phyloP scores from a whole-genome alignment of 30 jellyfish, hydroid and myxozoan species.

The Mastigias papua region DNA sequence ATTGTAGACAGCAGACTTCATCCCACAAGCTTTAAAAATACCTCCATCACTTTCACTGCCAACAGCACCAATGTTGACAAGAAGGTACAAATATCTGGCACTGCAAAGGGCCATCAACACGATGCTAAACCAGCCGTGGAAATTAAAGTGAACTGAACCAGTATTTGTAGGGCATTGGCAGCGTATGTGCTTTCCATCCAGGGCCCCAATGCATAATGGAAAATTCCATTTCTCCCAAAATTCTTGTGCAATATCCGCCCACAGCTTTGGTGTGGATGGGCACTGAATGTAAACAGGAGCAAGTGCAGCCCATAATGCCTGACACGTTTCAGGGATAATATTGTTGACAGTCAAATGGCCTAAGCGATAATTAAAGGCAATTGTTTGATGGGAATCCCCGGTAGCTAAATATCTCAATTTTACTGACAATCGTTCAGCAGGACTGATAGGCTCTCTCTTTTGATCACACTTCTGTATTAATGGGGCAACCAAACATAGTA shows the following conservation, averaged over 20 bases:
- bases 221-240: conserved; percentile 55
- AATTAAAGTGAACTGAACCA: conserved; percentile 17
- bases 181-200: conserved; percentile 1
- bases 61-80: conserved; percentile 51
- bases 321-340: conserved; percentile 52
- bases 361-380: conserved; percentile 40
- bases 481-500: conserved; percentile 23
- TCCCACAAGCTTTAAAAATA: conserved; percentile 20
- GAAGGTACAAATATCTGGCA: conserved; percentile 35
- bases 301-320: conserved; percentile 15
- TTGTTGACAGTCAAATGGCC: conserved; percentile 66
- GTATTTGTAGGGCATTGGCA: not conserved
- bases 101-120: conserved; percentile 56
- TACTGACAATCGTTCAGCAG: conserved; percentile 47
- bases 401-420: conserved; percentile 52
- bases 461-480: conserved; percentile 2
- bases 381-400: conserved; percentile 51
- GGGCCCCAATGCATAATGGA: conserved; percentile 60
- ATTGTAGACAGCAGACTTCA: conserved; percentile 56
- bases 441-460: conserved; percentile 19
- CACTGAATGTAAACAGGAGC: conserved; percentile 42
- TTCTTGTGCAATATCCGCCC: conserved; percentile 60
- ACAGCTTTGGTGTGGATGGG: conserved; percentile 56
- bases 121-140: conserved; percentile 52
- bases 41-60: conserved; percentile 70